Evolutionary conservation across 2,888 invertebrate genomes (phyloP).

Genomic region (Adineta ricciae): DNA sequence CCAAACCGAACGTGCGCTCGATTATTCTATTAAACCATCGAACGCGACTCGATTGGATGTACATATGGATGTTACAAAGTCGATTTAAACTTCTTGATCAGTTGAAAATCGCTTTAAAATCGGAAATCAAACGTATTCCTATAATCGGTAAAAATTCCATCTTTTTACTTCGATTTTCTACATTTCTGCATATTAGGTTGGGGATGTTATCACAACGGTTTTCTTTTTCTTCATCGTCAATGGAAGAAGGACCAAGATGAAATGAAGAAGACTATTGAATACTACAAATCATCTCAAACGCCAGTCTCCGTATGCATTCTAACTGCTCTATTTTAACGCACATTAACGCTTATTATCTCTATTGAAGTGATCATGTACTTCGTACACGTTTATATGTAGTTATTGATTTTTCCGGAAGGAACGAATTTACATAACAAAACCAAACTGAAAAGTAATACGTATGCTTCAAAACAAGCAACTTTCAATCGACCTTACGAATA

Average conservation of each 20-base stretch:
- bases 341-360: too few relatives aligned
- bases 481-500: constrained; percentile 57
- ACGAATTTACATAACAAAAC: constrained; percentile 68
- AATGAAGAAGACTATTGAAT: neutral
- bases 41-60: constrained; percentile 77
- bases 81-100: constrained; percentile 48
- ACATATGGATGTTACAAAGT: constrained; percentile 70
- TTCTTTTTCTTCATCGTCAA: constrained; percentile 69
- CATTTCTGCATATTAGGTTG: constrained; percentile 45
- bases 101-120: constrained; percentile 72
- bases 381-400: constrained; percentile 49
- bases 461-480: constrained; percentile 59
- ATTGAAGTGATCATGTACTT: too few relatives aligned
- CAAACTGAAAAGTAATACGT: constrained; percentile 61
- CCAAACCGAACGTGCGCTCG: neutral
- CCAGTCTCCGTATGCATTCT: neutral
- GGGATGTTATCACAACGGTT: constrained; percentile 76
- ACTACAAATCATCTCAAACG: neutral
- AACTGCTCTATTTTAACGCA: neutral
- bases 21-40: constrained; percentile 72
- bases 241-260: constrained; percentile 65
- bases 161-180: too few relatives aligned
- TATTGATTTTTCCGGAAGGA: constrained; percentile 77
- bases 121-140: constrained; percentile 67
- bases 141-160: constrained; percentile 54